Percentiles rank a stretch among this genome's conserved stretches.
Conservation (phyloP, 2,797 vertebrate genomes). For the Masticophis lateralis region DNA sequence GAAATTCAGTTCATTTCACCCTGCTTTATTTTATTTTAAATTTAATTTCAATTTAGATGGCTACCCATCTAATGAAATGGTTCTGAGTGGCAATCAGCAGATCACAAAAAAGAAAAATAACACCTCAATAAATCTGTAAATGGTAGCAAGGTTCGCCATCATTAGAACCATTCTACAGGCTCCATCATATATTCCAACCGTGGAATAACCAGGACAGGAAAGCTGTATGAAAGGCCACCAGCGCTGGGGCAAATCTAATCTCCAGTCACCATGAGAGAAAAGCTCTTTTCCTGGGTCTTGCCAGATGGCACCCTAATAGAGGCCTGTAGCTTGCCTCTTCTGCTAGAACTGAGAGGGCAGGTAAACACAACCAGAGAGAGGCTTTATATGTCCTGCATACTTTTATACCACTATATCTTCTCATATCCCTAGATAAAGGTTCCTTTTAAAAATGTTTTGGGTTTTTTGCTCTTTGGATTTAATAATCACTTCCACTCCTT, state of each 20-base stretch:
- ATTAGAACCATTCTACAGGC: not conserved
- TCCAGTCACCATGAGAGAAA: not conserved
- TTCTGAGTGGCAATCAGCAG: not conserved
- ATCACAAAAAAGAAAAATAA: not conserved
- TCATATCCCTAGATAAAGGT: not conserved
- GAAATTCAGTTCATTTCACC: conserved; percentile 16
- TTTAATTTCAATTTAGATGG: not conserved
- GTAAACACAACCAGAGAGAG: not conserved
- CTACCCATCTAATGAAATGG: not conserved
- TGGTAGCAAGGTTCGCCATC: not conserved
- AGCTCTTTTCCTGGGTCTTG: not conserved
- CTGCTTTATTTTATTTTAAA: not conserved
- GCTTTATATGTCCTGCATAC: not conserved
- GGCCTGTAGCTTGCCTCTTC: not conserved
- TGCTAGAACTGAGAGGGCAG: not conserved
- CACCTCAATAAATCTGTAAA: not conserved
- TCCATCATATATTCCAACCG: not conserved
- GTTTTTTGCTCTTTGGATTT: not conserved
- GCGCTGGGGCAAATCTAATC: not conserved
- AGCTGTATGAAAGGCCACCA: not conserved
- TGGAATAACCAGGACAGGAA: not conserved
- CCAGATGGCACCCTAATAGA: not conserved
- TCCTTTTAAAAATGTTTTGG: not conserved
- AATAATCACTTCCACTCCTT: not conserved
- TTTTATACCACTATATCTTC: not conserved